These are phyloP conservation scores for Chamaea fasciata DNA, from an alignment of 2,113 vertebrate species.

Conservation along the genomic window DNA sequence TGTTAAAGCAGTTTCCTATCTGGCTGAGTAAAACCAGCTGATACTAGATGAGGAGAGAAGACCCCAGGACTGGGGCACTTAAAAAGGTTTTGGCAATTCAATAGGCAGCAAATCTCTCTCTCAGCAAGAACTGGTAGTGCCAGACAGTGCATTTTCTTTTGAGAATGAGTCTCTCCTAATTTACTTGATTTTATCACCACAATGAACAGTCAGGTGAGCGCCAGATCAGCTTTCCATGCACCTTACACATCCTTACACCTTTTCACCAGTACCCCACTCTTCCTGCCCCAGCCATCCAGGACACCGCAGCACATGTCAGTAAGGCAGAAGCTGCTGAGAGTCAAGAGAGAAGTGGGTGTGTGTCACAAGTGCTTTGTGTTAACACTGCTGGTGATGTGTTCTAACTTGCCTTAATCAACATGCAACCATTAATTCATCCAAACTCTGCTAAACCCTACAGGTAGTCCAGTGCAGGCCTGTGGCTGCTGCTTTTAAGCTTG, in stretches of 20 bases:
- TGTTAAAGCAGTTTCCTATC: background rate
- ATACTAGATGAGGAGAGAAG: background rate
- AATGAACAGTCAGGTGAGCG: background rate
- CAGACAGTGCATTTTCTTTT: background rate
- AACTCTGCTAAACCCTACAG: background rate
- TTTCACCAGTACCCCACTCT: background rate
- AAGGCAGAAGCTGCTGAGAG: background rate
- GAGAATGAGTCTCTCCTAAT: background rate
- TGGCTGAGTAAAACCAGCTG: background rate
- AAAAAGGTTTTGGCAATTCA: background rate
- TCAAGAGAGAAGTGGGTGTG: fast-evolving
- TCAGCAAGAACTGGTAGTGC: background rate
- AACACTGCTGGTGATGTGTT: background rate
- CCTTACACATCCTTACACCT: background rate
- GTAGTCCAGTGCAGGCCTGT: fast-evolving
- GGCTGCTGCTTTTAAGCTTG: background rate
- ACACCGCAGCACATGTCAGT: fast-evolving
- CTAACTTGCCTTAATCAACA: background rate
- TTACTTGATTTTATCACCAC: background rate
- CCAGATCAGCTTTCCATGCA: background rate
- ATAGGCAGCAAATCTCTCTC: background rate
- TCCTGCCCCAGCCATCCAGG: background rate
- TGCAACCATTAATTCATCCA: background rate
- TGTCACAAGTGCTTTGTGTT: background rate
- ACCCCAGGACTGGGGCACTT: background rate